Evolutionary conservation across 2,797 vertebrate species (phyloP), one percentile per base, ranked within the genome.

Genomic region (Acrocephalus scirpaceus): DNA sequence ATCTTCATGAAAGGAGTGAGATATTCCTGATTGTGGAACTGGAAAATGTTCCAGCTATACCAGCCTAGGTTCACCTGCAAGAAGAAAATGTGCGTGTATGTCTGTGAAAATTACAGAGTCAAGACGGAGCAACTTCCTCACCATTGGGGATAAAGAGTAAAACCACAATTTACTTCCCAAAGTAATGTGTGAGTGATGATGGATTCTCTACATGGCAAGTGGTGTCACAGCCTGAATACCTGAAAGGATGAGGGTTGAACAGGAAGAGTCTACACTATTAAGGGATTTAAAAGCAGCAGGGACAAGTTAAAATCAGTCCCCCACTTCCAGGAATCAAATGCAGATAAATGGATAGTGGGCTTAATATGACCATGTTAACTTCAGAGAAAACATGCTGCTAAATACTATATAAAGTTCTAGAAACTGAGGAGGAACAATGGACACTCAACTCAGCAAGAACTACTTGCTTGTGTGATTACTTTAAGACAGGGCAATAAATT

Each of bases 221-320:
- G n/a, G 62, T 94, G 61, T 83, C 87, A 86, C 51, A 88, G 73
- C 51, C 82, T 78, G 62, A 91, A 95, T n/a, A 75, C 40, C 47
- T 54, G 79, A 86, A 94, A 95, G 81, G 51, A 93, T 38, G n/a
- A 82, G 45, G 77, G 71, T 90, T 0, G 0, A 80, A 70, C 61
- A 78, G 65, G 26, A 93, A 80, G 53, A 67, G 34, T 30, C 65
- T 86, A 80, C 58, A 72, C 20, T 91, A 86, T 87, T 83, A 83
- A 88, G 42, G 54, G 65, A 93, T 95, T 90, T 90, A 86, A 93
- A 93, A 90, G 65, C 72, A 95, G 78, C 87, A 80, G 75, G 67
- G 30, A 38, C 86, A 83, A 90, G 72, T 75, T 88, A 91, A 91
- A 95, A 92, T 84, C 76, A 86, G 36, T 90, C 62, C 93, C 60